Conservation (phyloP, 1,140 invertebrate genomes). For the Caenorhabditis latens region DNA sequence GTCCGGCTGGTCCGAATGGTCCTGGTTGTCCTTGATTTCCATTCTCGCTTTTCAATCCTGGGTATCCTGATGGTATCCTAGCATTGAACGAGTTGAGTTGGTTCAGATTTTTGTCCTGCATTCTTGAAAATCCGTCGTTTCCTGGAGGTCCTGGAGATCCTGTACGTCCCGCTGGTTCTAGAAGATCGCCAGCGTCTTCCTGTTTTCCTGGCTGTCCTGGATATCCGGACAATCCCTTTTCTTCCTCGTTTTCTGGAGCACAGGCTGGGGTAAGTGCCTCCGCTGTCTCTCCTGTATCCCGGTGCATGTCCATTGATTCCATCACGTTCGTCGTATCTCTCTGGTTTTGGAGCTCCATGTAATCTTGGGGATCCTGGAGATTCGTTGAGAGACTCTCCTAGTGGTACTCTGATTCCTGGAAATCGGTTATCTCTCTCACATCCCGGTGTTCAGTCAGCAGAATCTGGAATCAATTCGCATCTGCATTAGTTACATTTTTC, state of each 20-base stretch:
- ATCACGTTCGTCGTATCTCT: constrained; percentile 77
- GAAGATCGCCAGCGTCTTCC: constrained; percentile 76
- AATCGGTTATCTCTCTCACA: constrained; percentile 76
- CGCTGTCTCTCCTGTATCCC: constrained; percentile 76
- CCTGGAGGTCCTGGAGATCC: constrained; percentile 77
- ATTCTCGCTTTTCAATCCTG: constrained; percentile 72
- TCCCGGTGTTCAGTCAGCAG: constrained; percentile 75
- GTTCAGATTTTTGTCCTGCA: constrained; percentile 74
- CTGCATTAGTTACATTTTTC: too few species aligned
- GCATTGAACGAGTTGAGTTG: constrained; percentile 78
- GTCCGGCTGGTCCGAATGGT: constrained; percentile 81
- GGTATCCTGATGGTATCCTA: constrained; percentile 78
- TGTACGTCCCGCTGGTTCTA: constrained; percentile 67
- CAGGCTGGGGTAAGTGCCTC: constrained; percentile 76
- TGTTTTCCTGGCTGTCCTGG: constrained; percentile 77
- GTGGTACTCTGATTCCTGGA: constrained; percentile 75
- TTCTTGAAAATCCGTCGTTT: constrained; percentile 73
- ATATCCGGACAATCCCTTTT: constrained; percentile 74
- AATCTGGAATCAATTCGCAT: constrained; percentile 48
- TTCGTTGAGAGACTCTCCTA: constrained; percentile 77
- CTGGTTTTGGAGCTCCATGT: constrained; percentile 72
- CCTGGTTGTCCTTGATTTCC: constrained; percentile 77
- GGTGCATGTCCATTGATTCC: constrained; percentile 72
- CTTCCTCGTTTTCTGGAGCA: constrained; percentile 77
- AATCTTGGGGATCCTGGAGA: constrained; percentile 75